Evolutionary conservation across 2,113 vertebrate species (phyloP).

Genomic region (Strigops habroptila): DNA sequence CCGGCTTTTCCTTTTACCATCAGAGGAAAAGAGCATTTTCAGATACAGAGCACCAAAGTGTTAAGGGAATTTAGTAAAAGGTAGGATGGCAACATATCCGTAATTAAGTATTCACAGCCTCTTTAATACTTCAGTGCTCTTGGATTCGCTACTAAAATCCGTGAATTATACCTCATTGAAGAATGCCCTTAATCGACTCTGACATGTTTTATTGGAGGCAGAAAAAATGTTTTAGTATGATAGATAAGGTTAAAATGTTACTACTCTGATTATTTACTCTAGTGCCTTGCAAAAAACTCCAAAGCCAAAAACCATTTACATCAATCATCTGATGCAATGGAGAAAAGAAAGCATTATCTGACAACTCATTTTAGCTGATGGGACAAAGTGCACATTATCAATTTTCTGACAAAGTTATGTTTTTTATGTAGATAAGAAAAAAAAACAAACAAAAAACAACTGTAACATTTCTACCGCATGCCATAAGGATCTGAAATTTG

Average conservation of each 20-base stretch:
- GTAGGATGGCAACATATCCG: slow-evolving; percentile 65
- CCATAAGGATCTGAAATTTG: slow-evolving; percentile 20
- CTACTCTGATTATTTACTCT: slow-evolving; percentile 83
- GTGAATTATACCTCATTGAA: slow-evolving; percentile 81
- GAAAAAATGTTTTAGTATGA: slow-evolving; percentile 85
- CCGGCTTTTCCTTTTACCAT: slow-evolving; percentile 69
- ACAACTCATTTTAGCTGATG: slow-evolving; percentile 76
- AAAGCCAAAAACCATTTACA: slow-evolving; percentile 79
- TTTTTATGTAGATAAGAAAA: slow-evolving; percentile 76
- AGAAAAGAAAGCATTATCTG: slow-evolving; percentile 69
- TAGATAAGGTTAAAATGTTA: slow-evolving; percentile 88
- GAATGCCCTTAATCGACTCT: slow-evolving; percentile 83
- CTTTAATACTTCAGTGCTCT: slow-evolving; percentile 77
- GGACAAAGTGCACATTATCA: slow-evolving; percentile 74
- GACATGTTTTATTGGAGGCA: slow-evolving; percentile 84
- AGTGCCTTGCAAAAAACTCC: slow-evolving; percentile 73
- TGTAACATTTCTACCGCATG: slow-evolving; percentile 41
- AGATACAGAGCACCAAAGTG: slow-evolving; percentile 63
- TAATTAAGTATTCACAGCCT: slow-evolving; percentile 81
- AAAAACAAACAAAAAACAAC: neutral
- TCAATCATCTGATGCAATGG: slow-evolving; percentile 71
- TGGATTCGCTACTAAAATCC: slow-evolving; percentile 73
- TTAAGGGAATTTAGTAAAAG: slow-evolving; percentile 69
- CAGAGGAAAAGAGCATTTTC: slow-evolving; percentile 69
- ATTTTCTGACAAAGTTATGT: slow-evolving; percentile 79